Evolutionary conservation across 2,797 vertebrate species (phyloP).

Genomic region (Malacoctenus gilli): DNA sequence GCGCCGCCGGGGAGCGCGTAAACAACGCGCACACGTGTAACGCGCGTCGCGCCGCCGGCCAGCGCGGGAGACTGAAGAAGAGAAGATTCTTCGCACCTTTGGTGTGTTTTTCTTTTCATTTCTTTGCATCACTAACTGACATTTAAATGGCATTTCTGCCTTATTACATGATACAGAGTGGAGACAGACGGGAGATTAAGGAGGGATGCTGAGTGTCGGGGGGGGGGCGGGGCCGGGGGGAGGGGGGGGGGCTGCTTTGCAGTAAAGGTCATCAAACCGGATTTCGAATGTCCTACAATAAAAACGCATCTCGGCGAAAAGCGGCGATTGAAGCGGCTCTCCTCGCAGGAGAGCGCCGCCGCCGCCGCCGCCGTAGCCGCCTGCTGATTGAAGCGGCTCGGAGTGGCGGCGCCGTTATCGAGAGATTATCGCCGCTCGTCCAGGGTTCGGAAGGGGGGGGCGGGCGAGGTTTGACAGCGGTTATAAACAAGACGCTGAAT

Average conservation of each 20-base stretch:
- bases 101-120: slow-evolving; percentile 13
- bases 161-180: slow-evolving; percentile 40
- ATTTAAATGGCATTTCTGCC: slow-evolving; percentile 66
- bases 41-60: neutral
- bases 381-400: neutral
- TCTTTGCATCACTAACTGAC: slow-evolving; percentile 45
- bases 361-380: too few relatives aligned
- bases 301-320: neutral
- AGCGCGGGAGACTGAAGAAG: neutral
- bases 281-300: slow-evolving; percentile 19
- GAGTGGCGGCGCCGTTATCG: neutral
- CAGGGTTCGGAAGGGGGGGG: too few relatives aligned
- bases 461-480: neutral
- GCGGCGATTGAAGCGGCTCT: neutral
- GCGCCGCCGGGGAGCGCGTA: neutral
- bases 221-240: too few relatives aligned
- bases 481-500: neutral
- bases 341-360: neutral
- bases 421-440: too few relatives aligned
- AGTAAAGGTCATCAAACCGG: slow-evolving; percentile 49
- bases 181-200: slow-evolving; percentile 37
- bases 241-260: slow-evolving; percentile 13
- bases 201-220: too few relatives aligned
- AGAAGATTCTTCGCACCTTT: neutral
- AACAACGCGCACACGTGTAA: neutral